Evolutionary conservation across 2,113 vertebrate species (phyloP).

Genomic region (Verasper variegatus): DNA sequence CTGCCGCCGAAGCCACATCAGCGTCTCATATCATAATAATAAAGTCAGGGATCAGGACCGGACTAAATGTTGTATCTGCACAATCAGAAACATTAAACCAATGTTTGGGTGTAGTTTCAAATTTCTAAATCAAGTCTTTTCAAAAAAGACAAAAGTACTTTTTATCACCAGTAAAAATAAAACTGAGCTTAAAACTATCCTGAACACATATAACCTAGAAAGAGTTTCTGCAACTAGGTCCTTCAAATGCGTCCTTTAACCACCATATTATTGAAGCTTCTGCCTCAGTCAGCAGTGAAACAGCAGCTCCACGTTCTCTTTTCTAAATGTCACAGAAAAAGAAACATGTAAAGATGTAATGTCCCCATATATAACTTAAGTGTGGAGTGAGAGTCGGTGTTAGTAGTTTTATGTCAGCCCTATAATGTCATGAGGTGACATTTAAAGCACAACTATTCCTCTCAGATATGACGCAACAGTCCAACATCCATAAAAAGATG

Average conservation of each 20-base stretch:
- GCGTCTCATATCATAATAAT: constrained; percentile 16
- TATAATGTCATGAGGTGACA: constrained; percentile 11
- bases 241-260: no score
- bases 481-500: neutral
- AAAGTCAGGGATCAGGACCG: constrained; percentile 26
- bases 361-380: neutral
- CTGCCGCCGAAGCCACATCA: constrained; percentile 32
- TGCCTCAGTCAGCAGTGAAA: no score
- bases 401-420: neutral
- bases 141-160: no score
- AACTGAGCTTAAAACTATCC: no score
- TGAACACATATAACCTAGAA: no score
- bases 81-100: constrained; percentile 13
- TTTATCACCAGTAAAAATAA: no score
- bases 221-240: no score
- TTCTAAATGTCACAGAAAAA: neutral
- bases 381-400: neutral
- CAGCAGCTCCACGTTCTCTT: no score
- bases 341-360: neutral
- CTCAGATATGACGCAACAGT: neutral
- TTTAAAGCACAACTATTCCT: constrained; percentile 11
- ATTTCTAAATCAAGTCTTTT: no score
- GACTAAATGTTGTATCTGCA: neutral
- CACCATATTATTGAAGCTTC: no score
- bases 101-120: neutral